Percentiles rank a stretch among this genome's conserved stretches.
These are phyloP conservation scores for Parasteatoda tepidariorum DNA, from an alignment of 1,140 invertebrate genomes.

Conservation along the genomic window DNA sequence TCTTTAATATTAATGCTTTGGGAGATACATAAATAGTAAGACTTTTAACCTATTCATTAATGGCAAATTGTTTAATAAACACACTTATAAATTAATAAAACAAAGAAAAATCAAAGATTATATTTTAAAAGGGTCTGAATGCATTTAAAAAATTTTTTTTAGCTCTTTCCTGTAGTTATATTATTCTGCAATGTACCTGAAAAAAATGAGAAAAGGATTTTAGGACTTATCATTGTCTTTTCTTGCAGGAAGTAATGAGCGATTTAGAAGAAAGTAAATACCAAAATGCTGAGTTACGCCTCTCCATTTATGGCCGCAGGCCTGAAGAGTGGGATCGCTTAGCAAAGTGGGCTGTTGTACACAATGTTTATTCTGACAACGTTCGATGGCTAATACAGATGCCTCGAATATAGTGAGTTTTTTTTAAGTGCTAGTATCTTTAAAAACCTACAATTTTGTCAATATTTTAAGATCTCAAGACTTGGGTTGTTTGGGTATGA, in stretches of 20 bases:
- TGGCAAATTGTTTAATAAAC: neutral
- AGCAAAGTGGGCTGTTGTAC: slow-evolving; percentile 93
- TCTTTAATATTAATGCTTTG: neutral
- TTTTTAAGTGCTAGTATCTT: too few relatives aligned
- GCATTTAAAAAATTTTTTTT: too few relatives aligned
- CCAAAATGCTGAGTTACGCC: slow-evolving; percentile 94
- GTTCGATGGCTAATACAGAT: slow-evolving; percentile 98
- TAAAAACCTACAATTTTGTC: too few relatives aligned
- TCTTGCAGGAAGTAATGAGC: slow-evolving; percentile 81
- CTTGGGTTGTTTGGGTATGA: too few relatives aligned
- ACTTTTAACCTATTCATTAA: neutral
- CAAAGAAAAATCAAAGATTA: neutral
- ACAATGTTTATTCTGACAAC: slow-evolving; percentile 92
- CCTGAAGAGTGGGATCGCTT: slow-evolving; percentile 96
- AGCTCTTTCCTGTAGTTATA: too few relatives aligned
- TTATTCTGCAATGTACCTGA: too few relatives aligned
- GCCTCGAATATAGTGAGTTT: slow-evolving; percentile 91
- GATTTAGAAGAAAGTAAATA: slow-evolving; percentile 99
- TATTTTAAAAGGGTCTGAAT: too few relatives aligned
- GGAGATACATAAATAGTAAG: neutral
- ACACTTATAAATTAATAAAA: neutral
- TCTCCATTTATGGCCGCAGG: slow-evolving; percentile 98
- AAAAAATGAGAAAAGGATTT: too few relatives aligned
- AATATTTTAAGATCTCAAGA: too few relatives aligned
- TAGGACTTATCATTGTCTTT: slow-evolving; percentile 44